Evolutionary conservation across 2,113 vertebrate species (phyloP).

Genomic region (Blennius ocellaris): DNA sequence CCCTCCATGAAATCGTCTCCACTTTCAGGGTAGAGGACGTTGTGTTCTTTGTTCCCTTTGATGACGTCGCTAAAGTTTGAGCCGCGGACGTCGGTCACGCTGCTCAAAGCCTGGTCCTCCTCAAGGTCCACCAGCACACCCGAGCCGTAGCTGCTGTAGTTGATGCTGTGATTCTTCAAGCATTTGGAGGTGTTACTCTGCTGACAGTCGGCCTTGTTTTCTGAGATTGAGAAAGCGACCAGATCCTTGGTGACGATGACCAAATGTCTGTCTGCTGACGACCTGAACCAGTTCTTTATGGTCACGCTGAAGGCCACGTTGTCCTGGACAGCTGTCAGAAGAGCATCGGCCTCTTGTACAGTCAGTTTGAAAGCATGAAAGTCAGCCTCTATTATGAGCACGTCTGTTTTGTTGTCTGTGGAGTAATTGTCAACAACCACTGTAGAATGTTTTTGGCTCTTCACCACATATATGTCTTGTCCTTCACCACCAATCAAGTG

Average conservation of each 20-base stretch:
- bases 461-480: constrained; percentile 62
- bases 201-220: constrained; percentile 19
- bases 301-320: not conserved
- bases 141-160: constrained; percentile 46
- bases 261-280: constrained; percentile 57
- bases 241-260: constrained; percentile 57
- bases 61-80: constrained; percentile 50
- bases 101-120: constrained; percentile 18
- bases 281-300: constrained; percentile 62
- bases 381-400: constrained; percentile 56
- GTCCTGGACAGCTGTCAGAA: not conserved
- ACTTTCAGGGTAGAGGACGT: constrained; percentile 42
- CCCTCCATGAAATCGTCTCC: constrained; percentile 59
- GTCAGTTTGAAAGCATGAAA: constrained; percentile 28
- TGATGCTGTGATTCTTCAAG: constrained; percentile 8
- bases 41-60: constrained; percentile 49
- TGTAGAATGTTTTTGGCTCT: not conserved
- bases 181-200: constrained; percentile 31
- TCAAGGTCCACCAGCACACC: constrained; percentile 31
- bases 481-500: constrained; percentile 43
- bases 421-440: constrained; percentile 57
- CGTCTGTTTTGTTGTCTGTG: constrained; percentile 49
- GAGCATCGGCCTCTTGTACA: not conserved
- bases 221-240: constrained; percentile 52
- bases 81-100: constrained; percentile 48